Conservation (phyloP, 2,888 invertebrate species). For the Nomada ferruginata region DNA sequence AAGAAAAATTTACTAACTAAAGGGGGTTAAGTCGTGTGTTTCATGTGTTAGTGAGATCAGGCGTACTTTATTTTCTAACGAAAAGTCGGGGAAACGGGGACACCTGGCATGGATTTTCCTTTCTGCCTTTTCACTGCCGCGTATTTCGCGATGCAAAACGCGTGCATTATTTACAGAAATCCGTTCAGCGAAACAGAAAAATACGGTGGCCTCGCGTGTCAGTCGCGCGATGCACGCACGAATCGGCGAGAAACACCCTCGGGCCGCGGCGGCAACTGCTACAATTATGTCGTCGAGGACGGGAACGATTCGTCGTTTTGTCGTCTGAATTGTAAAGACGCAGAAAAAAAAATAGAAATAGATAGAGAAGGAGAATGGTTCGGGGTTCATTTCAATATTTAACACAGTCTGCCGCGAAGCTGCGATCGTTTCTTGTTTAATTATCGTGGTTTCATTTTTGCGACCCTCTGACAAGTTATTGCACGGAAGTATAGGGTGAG, state of each 20-base stretch:
- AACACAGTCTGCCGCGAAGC: constrained; percentile 23
- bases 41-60: not conserved
- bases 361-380: not conserved
- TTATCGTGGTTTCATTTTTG: constrained; percentile 58
- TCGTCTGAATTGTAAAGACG: constrained; percentile 19
- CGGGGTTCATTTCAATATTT: constrained; percentile 57
- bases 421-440: constrained; percentile 54
- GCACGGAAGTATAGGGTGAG: constrained; percentile 45
- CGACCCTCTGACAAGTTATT: constrained; percentile 38
- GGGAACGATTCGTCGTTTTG: constrained; percentile 39
- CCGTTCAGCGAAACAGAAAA: constrained; percentile 38
- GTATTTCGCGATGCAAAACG: not conserved
- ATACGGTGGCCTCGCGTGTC: constrained; percentile 31
- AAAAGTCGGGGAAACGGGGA: constrained; percentile 8
- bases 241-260: constrained; percentile 25
- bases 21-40: too few species aligned
- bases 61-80: not conserved
- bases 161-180: constrained; percentile 55
- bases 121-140: not conserved
- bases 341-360: not conserved
- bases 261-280: constrained; percentile 21
- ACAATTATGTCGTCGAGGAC: constrained; percentile 38
- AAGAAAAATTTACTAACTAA: not conserved
- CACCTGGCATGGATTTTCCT: constrained; percentile 17
- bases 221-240: constrained; percentile 31